A percentile compares a stretch with the other conserved stretches of the same genome.
phyloP scores from a whole-genome alignment of 1,140 invertebrate genomes.

The Tyrophagus putrescentiae region DNA sequence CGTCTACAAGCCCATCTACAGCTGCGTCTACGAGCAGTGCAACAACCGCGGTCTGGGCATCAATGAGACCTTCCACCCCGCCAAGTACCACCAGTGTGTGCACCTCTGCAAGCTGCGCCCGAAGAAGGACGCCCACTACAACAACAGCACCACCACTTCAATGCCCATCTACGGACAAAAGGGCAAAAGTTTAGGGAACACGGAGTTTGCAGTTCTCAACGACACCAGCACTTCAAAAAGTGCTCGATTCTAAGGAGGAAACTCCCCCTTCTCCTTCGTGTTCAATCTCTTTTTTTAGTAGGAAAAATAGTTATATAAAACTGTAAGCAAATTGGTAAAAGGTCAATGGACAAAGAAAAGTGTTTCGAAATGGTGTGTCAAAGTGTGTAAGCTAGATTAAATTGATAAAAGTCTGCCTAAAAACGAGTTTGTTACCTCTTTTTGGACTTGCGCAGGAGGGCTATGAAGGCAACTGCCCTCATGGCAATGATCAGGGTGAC shows the following conservation, averaged over 20 bases:
- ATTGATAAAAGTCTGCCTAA: too few relatives aligned
- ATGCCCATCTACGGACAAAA: not conserved
- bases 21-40: slow-evolving; percentile 16
- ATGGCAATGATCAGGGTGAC: slow-evolving; percentile 55
- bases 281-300: not conserved
- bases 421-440: slow-evolving; percentile 10
- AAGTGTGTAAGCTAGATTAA: too few relatives aligned
- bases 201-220: not conserved
- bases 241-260: not conserved
- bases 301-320: not conserved
- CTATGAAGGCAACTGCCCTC: slow-evolving; percentile 56
- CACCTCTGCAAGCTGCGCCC: slow-evolving; percentile 11
- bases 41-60: slow-evolving; percentile 5
- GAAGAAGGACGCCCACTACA: not conserved
- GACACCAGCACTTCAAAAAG: not conserved
- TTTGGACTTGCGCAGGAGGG: slow-evolving; percentile 39
- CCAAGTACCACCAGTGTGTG: slow-evolving; percentile 15
- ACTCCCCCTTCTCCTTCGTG: not conserved
- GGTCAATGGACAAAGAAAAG: not conserved
- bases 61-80: not conserved
- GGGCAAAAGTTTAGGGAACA: not conserved
- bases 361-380: too few relatives aligned
- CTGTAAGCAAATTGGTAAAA: not conserved
- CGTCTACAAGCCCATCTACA: slow-evolving; percentile 9
- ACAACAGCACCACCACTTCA: not conserved